Percentiles rank a stretch among this genome's conserved stretches.
Evolutionary conservation across 2,797 vertebrate species (phyloP).

Genomic region (Dendrocincla fuliginosa): DNA sequence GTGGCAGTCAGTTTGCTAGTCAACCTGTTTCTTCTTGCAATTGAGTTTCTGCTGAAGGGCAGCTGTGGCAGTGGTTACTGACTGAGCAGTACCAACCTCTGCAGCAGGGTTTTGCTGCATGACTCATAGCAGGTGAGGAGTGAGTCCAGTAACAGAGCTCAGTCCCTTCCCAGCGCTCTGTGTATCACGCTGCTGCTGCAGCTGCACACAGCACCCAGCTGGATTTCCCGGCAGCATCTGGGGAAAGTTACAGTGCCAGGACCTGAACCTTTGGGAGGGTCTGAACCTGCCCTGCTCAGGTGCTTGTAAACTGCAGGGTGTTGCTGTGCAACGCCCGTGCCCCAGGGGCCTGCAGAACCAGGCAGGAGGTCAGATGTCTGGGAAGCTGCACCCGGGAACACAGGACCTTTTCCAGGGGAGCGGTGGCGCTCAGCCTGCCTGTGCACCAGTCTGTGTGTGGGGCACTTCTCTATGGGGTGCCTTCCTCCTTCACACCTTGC

Average conservation of each 20-base stretch:
- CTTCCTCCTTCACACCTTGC: not conserved
- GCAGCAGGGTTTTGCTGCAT: not conserved
- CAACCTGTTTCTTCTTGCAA: not conserved
- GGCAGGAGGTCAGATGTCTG: not conserved
- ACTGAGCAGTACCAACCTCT: not conserved
- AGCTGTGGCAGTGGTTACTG: not conserved
- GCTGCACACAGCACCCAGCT: not conserved
- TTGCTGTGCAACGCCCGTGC: not conserved
- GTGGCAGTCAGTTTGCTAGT: not conserved
- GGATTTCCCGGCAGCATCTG: not conserved
- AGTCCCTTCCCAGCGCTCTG: not conserved
- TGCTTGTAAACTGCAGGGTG: not conserved
- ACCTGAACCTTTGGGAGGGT: not conserved
- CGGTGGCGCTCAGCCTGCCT: not conserved
- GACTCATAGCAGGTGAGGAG: not conserved
- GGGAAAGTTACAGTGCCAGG: not conserved
- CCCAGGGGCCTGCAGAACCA: not conserved
- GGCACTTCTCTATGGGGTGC: fast-evolving
- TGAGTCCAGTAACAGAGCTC: not conserved
- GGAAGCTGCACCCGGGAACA: not conserved
- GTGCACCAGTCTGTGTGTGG: fast-evolving
- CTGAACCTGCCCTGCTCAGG: not conserved
- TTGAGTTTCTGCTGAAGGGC: not conserved
- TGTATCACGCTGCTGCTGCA: not conserved
- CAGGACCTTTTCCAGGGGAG: not conserved